Evolutionary conservation across 2,113 vertebrate genomes (phyloP), one percentile per base, ranked within the genome.

Genomic region (Mormyrus iriodes): DNA sequence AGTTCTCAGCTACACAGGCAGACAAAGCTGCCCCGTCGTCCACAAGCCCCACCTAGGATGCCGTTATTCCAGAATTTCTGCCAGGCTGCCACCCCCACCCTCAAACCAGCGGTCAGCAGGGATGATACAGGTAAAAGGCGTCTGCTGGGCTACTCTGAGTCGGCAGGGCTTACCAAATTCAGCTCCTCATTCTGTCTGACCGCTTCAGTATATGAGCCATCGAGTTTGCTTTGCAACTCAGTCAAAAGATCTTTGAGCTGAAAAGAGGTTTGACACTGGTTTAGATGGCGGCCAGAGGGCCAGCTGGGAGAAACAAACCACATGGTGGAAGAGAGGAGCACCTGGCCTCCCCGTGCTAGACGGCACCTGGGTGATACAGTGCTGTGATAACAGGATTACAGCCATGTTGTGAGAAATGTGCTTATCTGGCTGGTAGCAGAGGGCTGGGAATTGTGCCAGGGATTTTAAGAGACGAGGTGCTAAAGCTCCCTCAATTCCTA

Each of bases 191-290:
- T 99, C 97, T 99, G 98, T 95, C 97, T 99, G 96, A 97, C 96
- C 95, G 98, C 98, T 96, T 99, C 98, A 95, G 97, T 98, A 96
- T 98, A 98, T 94, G 98, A 99, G 96, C 97, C 98, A 96, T 99
- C 97, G 95, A 99, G 98, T 95, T 98, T 99, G 98, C 97, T 98
- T 97, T 97, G 98, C 97, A 99, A 97, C 95, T 99, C 98, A 96
- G 98, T 99, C 98, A 99, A 98, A 94, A 99, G 98, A 97, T 98
- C 98, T 99, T 98, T 99, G 95, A 99, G 98, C 98, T 99, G 98
- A 96, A 99, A 99, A 96, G 96, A 97, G 98, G 97, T 98, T 97
- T 91, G 96, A 98, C 94, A 99, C 91, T 85, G 88, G 91, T 88
- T 92, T 95, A 95, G 94, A 95, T 92, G 90, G n/a, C 21, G 82